Evolutionary conservation across 2,113 vertebrate species (phyloP).

Genomic region (Strix aluco): DNA sequence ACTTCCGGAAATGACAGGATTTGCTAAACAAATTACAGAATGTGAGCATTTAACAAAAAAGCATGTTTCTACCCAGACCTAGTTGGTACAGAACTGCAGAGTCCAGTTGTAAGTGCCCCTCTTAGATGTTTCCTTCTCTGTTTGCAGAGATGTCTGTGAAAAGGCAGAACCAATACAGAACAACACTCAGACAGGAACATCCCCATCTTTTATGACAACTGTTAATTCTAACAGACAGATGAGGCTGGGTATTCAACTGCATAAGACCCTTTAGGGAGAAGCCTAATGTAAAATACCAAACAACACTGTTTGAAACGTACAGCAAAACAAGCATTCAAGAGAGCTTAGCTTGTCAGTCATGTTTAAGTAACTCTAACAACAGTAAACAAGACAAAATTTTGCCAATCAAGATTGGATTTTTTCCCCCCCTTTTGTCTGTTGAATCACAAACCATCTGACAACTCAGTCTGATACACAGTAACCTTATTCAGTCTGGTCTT

Average conservation of each 20-base stretch:
- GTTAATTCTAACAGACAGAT: background rate
- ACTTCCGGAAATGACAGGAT: background rate
- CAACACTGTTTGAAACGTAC: background rate
- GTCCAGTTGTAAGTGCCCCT: rapidly evolving
- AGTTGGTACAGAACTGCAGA: background rate
- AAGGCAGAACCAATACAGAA: background rate
- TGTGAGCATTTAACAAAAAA: background rate
- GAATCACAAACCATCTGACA: background rate
- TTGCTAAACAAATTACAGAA: background rate
- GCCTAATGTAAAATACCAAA: background rate
- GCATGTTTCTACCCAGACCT: background rate
- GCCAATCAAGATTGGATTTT: background rate
- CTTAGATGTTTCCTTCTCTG: background rate
- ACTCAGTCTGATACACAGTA: background rate
- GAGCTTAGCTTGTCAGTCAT: background rate
- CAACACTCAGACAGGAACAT: background rate
- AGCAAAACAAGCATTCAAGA: background rate
- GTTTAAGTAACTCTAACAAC: background rate
- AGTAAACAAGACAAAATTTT: background rate
- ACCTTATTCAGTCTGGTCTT: background rate
- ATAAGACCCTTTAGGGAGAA: background rate
- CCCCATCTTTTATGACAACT: background rate
- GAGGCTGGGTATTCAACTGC: background rate
- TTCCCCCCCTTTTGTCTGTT: background rate
- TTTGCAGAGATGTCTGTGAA: background rate